Evolutionary conservation across 2,113 vertebrate genomes (phyloP).

Genomic region (Megatriorchis doriae): DNA sequence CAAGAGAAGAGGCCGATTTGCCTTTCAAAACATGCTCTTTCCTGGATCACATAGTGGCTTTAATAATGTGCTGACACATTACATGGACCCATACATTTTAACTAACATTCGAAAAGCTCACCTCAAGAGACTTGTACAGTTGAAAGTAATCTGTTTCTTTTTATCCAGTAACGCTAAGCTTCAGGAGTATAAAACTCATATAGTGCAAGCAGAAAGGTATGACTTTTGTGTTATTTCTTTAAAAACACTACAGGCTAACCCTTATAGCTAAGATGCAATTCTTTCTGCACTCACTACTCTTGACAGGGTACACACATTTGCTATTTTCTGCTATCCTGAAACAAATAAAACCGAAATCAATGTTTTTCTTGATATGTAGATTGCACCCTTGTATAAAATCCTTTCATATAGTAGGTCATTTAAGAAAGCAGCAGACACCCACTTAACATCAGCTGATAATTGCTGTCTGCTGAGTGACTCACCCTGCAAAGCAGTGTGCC

Average conservation of each 20-base stretch:
- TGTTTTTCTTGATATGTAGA: not conserved
- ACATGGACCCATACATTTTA: not conserved
- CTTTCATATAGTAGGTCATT: not conserved
- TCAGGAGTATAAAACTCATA: not conserved
- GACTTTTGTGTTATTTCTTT: not conserved
- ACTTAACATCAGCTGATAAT: conserved; percentile 46
- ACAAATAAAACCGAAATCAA: not conserved
- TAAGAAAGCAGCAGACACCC: conserved; percentile 30
- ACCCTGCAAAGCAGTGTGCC: not conserved
- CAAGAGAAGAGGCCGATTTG: not conserved
- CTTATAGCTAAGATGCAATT: not conserved
- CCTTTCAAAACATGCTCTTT: not conserved
- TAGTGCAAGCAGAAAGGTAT: not conserved
- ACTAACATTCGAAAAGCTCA: not conserved
- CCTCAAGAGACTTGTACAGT: not conserved
- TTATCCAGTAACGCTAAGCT: not conserved
- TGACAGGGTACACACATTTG: not conserved
- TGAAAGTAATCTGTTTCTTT: not conserved
- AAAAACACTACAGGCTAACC: not conserved
- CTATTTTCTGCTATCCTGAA: not conserved
- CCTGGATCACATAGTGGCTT: not conserved
- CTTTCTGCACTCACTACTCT: not conserved
- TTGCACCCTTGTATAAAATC: not conserved
- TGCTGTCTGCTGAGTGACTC: conserved; percentile 46
- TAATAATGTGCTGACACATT: not conserved